Evolutionary conservation across 1,140 invertebrate species (phyloP).

Genomic region (Meloidogyne hapla): DNA sequence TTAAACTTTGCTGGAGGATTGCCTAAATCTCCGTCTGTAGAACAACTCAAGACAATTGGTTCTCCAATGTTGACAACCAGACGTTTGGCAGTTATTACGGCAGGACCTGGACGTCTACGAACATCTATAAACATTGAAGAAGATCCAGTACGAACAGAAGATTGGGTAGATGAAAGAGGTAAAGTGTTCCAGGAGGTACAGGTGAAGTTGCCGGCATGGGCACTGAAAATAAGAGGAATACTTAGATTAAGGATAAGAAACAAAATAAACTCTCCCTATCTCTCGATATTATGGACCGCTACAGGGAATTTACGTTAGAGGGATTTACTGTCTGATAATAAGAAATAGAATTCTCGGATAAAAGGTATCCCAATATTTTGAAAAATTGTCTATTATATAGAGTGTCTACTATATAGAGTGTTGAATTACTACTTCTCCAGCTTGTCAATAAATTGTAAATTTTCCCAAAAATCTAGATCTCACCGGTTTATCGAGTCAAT

Average conservation of each 20-base stretch:
- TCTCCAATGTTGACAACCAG: constrained; percentile 38
- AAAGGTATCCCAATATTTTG: too few species aligned
- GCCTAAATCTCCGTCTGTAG: constrained; percentile 39
- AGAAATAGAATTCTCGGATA: too few species aligned
- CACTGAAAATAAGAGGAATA: constrained; percentile 21
- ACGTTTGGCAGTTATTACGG: constrained; percentile 28
- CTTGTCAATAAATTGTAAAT: too few species aligned
- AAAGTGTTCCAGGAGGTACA: constrained; percentile 43
- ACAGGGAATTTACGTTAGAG: too few species aligned
- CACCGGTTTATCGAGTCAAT: constrained; percentile 40
- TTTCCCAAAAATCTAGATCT: neutral
- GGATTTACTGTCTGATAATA: too few species aligned
- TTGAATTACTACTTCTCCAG: too few species aligned
- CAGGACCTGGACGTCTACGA: constrained; percentile 35
- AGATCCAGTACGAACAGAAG: constrained; percentile 29
- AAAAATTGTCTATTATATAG: too few species aligned
- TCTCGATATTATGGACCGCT: too few species aligned
- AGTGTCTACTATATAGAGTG: too few species aligned
- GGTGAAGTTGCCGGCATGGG: constrained; percentile 46
- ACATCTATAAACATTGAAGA: constrained; percentile 42
- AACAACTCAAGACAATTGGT: constrained; percentile 30
- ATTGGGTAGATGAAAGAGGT: constrained; percentile 19
- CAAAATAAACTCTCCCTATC: too few species aligned
- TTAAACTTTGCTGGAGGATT: constrained; percentile 43
- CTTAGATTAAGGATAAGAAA: neutral